Conservation (phyloP, 2,797 vertebrate genomes). For the Sus cebifrons region DNA sequence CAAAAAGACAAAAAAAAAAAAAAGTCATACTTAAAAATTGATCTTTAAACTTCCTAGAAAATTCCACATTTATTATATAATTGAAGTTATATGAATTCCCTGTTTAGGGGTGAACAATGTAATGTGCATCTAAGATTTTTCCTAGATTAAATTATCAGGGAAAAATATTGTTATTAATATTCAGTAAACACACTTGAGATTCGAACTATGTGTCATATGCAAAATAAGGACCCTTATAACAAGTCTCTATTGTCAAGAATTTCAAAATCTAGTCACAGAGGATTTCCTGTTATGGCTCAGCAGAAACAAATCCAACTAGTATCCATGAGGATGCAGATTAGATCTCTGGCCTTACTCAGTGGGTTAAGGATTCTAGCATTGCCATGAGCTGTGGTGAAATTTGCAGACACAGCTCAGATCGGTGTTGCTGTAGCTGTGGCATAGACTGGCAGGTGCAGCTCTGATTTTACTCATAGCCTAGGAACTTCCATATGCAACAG, state of each 20-base stretch:
- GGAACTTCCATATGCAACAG: too few species aligned
- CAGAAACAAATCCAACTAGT: too few species aligned
- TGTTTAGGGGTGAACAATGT: background rate
- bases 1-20: background rate
- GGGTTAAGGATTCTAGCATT: too few species aligned
- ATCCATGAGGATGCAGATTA: too few species aligned
- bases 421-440: too few species aligned
- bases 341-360: too few species aligned
- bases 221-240: background rate
- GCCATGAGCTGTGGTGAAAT: too few species aligned
- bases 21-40: background rate
- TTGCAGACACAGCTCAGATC: too few species aligned
- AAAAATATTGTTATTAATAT: background rate
- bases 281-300: too few species aligned
- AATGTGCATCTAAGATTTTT: background rate
- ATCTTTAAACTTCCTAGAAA: slow-evolving; percentile 31
- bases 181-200: slow-evolving; percentile 38
- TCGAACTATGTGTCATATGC: background rate
- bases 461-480: too few species aligned
- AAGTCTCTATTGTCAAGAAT: slow-evolving; percentile 47
- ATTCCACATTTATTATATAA: background rate
- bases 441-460: too few species aligned
- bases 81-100: slow-evolving; percentile 18
- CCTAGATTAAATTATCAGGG: background rate
- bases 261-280: slow-evolving; percentile 55